A percentile compares a stretch with the other conserved stretches of the same genome.
These are phyloP conservation scores for Physocephala rufipes DNA, from an alignment of 2,888 invertebrate genomes.

Conservation along the genomic window DNA sequence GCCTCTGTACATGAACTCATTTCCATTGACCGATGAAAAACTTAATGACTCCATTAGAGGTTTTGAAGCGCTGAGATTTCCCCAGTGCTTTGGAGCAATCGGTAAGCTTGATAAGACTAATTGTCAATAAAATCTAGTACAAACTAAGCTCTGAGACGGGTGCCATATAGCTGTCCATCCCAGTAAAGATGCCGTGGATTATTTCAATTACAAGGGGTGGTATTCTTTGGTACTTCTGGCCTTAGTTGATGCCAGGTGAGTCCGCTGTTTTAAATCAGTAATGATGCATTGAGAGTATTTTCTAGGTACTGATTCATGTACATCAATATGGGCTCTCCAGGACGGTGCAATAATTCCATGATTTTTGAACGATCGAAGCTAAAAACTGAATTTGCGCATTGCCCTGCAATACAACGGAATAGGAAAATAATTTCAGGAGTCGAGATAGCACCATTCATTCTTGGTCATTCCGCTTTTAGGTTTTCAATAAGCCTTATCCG, in stretches of 20 bases:
- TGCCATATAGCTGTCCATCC: neutral
- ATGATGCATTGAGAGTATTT: neutral
- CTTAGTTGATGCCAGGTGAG: constrained; percentile 5
- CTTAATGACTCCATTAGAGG: too few species aligned
- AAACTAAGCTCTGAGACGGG: neutral
- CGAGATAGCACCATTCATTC: neutral
- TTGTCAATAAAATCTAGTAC: neutral
- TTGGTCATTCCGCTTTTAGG: too few species aligned
- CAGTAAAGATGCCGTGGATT: neutral
- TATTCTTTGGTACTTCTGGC: neutral
- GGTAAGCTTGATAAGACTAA: constrained; percentile 16
- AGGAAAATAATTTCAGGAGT: constrained; percentile 25
- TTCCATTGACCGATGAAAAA: constrained; percentile 6
- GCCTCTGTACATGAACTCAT: constrained; percentile 13
- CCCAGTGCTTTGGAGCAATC: constrained; percentile 37
- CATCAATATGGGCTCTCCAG: constrained; percentile 10
- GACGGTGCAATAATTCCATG: too few species aligned
- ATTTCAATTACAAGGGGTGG: neutral
- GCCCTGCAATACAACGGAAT: too few species aligned
- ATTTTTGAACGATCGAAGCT: too few species aligned
- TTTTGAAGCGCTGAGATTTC: constrained; percentile 35
- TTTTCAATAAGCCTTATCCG: too few species aligned
- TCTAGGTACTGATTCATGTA: constrained; percentile 8
- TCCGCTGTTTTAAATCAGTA: too few species aligned
- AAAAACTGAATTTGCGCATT: too few species aligned